A percentile compares a stretch with the other conserved stretches of the same genome.
phyloP scores from a whole-genome alignment of 1,140 invertebrate genomes.

The Dendrolimus punctatus region DNA sequence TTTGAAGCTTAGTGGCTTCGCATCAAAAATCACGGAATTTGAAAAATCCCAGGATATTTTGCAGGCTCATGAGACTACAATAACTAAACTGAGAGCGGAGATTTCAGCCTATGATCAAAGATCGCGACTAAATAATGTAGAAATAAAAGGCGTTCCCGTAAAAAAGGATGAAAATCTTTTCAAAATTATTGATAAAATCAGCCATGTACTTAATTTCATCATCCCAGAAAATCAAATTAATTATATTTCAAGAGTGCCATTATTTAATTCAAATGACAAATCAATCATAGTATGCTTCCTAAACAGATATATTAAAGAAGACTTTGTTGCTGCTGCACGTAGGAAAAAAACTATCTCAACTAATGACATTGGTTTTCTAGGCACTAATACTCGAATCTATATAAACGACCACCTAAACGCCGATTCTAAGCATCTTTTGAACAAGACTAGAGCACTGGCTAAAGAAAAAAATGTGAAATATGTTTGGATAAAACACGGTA shows the following conservation, averaged over 20 bases:
- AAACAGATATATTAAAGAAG: slow-evolving; percentile 15
- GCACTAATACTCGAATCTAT: neutral
- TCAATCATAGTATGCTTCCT: slow-evolving; percentile 12
- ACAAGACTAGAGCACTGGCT: neutral
- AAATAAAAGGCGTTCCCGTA: slow-evolving; percentile 11
- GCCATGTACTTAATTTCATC: slow-evolving; percentile 2
- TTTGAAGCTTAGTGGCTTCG: slow-evolving; percentile 5
- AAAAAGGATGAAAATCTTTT: slow-evolving; percentile 13
- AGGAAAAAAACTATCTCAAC: slow-evolving; percentile 5
- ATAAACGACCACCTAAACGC: slow-evolving; percentile 12
- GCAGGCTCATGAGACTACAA: neutral
- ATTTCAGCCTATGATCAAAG: slow-evolving; percentile 6
- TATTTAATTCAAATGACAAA: slow-evolving; percentile 9
- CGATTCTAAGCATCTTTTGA: slow-evolving; percentile 8
- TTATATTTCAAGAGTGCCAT: slow-evolving; percentile 7
- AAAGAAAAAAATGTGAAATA: slow-evolving; percentile 4
- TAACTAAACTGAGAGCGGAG: slow-evolving; percentile 3
- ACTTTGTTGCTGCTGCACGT: slow-evolving; percentile 13
- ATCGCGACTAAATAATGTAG: slow-evolving; percentile 9
- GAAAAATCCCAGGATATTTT: slow-evolving; percentile 3
- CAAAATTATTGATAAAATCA: slow-evolving; percentile 4
- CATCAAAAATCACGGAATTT: neutral
- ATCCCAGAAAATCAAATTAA: slow-evolving; percentile 8
- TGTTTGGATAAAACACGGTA: slow-evolving; percentile 11
- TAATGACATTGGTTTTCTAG: slow-evolving; percentile 6